Percentiles rank a stretch among this genome's conserved stretches.
Evolutionary conservation across 2,113 vertebrate genomes (phyloP).

Genomic region (Myanophis thanlyinensis): DNA sequence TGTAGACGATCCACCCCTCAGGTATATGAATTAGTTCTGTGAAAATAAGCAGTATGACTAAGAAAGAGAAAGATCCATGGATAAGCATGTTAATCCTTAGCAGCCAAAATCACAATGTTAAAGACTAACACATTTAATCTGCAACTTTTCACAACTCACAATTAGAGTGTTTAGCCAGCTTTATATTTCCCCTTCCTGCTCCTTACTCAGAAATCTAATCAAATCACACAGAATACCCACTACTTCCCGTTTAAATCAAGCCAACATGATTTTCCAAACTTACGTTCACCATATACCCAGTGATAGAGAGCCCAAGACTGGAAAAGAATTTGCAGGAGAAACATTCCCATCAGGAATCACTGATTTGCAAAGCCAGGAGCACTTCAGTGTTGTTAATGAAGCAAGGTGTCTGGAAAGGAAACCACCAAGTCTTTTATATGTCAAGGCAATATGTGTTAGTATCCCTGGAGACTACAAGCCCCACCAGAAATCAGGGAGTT

Average conservation of each 20-base stretch:
- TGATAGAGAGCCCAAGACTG: conserved; percentile 34
- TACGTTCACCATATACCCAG: conserved; percentile 20
- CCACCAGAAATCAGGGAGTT: neutral
- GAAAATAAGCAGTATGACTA: neutral
- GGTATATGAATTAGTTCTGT: neutral
- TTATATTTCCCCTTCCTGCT: neutral
- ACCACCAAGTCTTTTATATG: neutral
- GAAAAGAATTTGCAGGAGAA: conserved; percentile 41
- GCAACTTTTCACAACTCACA: neutral
- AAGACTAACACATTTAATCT: neutral
- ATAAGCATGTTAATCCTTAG: neutral
- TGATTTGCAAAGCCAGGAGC: neutral
- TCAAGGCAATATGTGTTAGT: neutral
- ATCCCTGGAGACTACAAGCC: neutral
- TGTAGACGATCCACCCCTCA: neutral
- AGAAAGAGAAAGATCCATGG: neutral
- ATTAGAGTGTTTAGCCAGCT: neutral
- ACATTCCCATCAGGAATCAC: conserved; percentile 18
- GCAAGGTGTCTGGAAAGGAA: neutral
- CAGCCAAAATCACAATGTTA: neutral
- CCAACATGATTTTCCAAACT: neutral
- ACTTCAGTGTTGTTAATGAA: neutral
- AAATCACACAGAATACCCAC: neutral
- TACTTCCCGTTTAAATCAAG: neutral
- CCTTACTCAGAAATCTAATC: neutral